Percentiles rank a stretch among this genome's conserved stretches.
Conservation (phyloP, 2,888 invertebrate genomes). For the Caradrina kadenii region DNA sequence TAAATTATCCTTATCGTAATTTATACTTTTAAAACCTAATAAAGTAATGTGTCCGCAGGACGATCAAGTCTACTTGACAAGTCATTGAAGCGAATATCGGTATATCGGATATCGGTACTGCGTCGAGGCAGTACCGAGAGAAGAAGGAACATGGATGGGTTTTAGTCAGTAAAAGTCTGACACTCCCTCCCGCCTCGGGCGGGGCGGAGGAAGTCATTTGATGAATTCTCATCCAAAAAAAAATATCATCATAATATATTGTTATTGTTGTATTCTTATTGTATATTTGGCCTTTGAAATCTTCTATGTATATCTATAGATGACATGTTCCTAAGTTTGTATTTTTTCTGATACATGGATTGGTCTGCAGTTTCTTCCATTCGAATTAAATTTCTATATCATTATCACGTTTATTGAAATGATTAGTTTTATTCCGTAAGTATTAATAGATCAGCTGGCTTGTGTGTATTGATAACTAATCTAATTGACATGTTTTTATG, state of each 20-base stretch:
- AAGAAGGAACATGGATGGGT: no score
- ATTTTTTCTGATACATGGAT: neutral
- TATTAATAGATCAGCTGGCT: slow-evolving; percentile 43
- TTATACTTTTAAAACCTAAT: no score
- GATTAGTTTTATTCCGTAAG: slow-evolving; percentile 43
- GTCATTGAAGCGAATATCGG: no score
- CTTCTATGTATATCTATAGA: neutral
- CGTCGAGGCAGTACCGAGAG: no score
- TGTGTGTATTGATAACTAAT: slow-evolving; percentile 48
- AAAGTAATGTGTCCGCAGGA: no score
- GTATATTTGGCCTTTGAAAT: neutral
- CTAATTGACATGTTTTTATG: slow-evolving; percentile 57
- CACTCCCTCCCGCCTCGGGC: no score
- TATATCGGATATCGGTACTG: no score
- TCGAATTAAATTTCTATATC: slow-evolving; percentile 16
- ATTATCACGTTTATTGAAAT: slow-evolving; percentile 27
- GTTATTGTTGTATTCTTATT: neutral
- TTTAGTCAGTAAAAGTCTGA: no score
- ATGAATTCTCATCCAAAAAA: no score
- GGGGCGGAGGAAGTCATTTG: no score
- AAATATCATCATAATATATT: neutral
- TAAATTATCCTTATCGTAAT: no score
- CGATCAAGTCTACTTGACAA: no score
- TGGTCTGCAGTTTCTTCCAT: slow-evolving; percentile 3
- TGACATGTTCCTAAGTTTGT: neutral